phyloP scores from a whole-genome alignment of 2,113 vertebrate species.

The Brachyistius frenatus region DNA sequence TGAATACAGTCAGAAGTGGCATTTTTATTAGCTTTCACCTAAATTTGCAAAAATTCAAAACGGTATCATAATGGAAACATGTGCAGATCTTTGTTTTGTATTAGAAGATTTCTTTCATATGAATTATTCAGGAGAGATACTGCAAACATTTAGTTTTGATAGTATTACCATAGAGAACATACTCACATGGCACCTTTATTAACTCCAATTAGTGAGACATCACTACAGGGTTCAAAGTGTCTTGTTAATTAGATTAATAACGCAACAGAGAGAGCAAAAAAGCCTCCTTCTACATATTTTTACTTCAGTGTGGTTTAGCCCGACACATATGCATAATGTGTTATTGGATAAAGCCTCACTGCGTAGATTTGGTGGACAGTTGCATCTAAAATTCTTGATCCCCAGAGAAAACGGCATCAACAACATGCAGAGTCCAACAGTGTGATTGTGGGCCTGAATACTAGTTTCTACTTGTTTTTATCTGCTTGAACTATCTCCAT shows the following conservation, averaged over 20 bases:
- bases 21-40: constrained; percentile 4
- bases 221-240: not conserved
- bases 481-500: not conserved
- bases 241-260: constrained; percentile 26
- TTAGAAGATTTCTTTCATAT: not conserved
- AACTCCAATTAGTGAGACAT: constrained; percentile 9
- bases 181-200: not conserved
- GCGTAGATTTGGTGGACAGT: not conserved
- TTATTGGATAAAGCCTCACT: not conserved
- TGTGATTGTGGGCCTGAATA: not conserved
- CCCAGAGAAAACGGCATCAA: no score
- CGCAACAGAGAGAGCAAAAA: not conserved
- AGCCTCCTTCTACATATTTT: not conserved
- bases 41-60: constrained; percentile 13
- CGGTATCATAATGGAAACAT: not conserved
- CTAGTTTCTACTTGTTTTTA: not conserved
- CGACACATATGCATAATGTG: not conserved
- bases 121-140: not conserved
- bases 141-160: not conserved
- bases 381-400: not conserved
- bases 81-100: not conserved
- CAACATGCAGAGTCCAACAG: no score
- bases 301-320: not conserved
- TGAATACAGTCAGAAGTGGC: constrained; percentile 7
- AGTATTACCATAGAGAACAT: not conserved